Conservation (phyloP, 2,888 invertebrate species). For the Drosophila vallismaia region DNA sequence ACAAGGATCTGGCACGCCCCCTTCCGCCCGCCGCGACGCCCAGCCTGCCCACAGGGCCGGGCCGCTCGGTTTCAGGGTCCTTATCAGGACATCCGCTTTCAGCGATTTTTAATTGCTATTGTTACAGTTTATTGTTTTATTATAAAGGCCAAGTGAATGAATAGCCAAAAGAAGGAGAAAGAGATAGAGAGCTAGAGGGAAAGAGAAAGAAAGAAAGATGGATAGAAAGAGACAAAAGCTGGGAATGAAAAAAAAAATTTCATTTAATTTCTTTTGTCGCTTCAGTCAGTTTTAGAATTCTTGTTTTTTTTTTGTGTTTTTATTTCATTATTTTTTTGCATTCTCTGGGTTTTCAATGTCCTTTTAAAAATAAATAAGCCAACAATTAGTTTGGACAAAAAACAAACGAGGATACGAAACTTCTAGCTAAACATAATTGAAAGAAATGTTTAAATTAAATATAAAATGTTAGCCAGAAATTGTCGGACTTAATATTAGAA, state of each 20-base stretch:
- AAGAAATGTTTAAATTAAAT: slow-evolving; percentile 27
- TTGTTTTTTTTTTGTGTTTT: slow-evolving; percentile 3
- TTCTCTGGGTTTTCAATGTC: slow-evolving; percentile 17
- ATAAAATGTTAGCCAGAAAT: slow-evolving; percentile 18
- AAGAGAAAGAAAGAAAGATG: neutral
- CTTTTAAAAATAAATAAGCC: slow-evolving; percentile 59
- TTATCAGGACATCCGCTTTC: slow-evolving; percentile 79
- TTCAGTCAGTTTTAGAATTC: slow-evolving; percentile 35
- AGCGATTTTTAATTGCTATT: slow-evolving; percentile 79
- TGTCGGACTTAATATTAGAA: neutral
- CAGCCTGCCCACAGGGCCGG: too few relatives aligned
- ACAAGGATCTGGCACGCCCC: slow-evolving; percentile 2
- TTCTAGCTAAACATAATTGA: slow-evolving; percentile 20
- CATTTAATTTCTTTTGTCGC: slow-evolving; percentile 51
- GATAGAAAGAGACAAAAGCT: slow-evolving; percentile 21
- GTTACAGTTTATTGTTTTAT: slow-evolving; percentile 77
- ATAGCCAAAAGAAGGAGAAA: slow-evolving; percentile 51
- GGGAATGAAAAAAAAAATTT: slow-evolving; percentile 21
- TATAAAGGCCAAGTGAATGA: slow-evolving; percentile 75
- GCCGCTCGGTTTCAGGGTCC: slow-evolving; percentile 54
- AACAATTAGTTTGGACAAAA: slow-evolving; percentile 56
- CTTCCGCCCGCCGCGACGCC: neutral
- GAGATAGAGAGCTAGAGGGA: neutral
- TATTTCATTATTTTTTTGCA: neutral
- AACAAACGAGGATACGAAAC: slow-evolving; percentile 2